Base-by-base conservation (phyloP, 2,888 invertebrate genomes). In the Amphipoea oculea region DNA sequence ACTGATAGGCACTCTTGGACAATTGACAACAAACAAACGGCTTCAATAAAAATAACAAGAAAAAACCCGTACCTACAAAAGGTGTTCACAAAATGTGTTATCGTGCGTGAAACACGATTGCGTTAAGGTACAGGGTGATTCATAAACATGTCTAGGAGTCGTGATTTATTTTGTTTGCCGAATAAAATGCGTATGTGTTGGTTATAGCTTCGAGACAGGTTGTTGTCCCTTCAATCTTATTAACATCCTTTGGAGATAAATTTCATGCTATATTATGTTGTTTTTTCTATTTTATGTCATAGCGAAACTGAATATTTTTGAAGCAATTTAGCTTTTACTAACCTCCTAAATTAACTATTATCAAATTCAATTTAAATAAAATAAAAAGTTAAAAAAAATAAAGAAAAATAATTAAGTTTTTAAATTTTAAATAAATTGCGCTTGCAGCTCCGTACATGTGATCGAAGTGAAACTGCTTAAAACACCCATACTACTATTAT, bases 41-140 rank as follows among this genome's bases (percentile, higher is more conserved):
- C 62, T 4, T n/a, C 73, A 83, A 76, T 79, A 76, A 77, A 81
- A 85, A 81, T 66, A 74, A 79, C 73, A 83, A 83, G 74, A 78
- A 84, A 82, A 83, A 76, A 17, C 29, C 45, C 14, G 75, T 79
- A 45, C 45, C 45, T 45, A 82, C 63, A 87, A 60, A 85, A 75
- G 80, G 74, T 86, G 85, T 85, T 86, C 86, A 88, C 84, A 88
- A 88, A 87, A 85, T 76, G 86, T 79, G 84, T 83, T 87, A 88
- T 90, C 82, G 84, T 87, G 88, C 87, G 88, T 89, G 84, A 92
- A 90, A 91, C 87, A 87, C 86, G 87, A 89, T 89, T 88, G 86
- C 79, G 86, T 79, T 77, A 83, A 88, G 88, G 90, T 88, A 89
- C 66, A 89, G 74, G 80, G 45, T 88, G 86, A 84, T 90, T 78